Base-by-base conservation (phyloP, 2,797 vertebrate species). In the Hafferia zeledoni region DNA sequence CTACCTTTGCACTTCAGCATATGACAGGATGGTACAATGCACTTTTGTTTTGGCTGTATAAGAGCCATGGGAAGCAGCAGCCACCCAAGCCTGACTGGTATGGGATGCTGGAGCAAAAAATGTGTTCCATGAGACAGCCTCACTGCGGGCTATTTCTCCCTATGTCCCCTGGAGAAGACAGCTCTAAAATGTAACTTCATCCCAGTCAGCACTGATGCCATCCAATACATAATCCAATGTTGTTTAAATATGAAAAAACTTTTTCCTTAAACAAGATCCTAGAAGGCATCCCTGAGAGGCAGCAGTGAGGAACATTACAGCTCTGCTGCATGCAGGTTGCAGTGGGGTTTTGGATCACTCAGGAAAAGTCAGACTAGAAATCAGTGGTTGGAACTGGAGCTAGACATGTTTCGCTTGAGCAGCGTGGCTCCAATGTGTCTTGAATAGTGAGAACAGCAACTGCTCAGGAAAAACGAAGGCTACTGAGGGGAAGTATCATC, bases 81-180 rank as follows among this genome's bases (percentile, higher is more conserved):
- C 43, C 5, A 9, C 39, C 7, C 18, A 50, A 43, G 41, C 57
- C 46, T 6, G 2, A 30, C 35, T 47, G 19, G 10, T 67, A 17
- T 0, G 0, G 27, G 47, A 47, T 8, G 18, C 6, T 23, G 63
- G 52, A 27, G 6, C 28, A 72, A 71, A 89, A 86, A 65, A 17
- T 0, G 0, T 13, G 12, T 92, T 77, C 67, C 3, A 3, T 35
- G 20, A 69, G 46, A 76, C 6, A 60, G 31, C 60, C 2, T 2
- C 25, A 61, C 17, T 9, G 1, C 19, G 33, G 44, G 46, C 27
- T 61, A 10, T 28, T 87, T 84, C 50, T 82, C 24, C 18, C 31
- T 84, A 63, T 27, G 11, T 52, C 11, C 30, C 27, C 25, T 80
- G 28, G 28, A 85, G 65, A 92, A 84, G 23, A 49, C 22, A 76